Base-by-base conservation (phyloP, 2,888 invertebrate species). In the Parelbella ahira region DNA sequence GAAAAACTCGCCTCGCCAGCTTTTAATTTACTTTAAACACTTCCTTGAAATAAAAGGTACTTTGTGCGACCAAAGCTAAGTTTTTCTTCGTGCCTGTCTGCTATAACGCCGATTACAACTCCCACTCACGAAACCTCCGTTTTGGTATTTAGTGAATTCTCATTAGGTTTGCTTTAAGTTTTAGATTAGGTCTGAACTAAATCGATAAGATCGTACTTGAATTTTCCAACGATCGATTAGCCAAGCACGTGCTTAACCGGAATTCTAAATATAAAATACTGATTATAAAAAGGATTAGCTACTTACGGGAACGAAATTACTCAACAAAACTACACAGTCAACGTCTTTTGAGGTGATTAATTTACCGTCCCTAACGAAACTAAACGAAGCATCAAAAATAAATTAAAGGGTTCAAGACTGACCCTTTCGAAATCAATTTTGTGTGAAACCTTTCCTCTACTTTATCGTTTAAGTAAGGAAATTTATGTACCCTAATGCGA, bases 401-500 rank as follows among this genome's bases (percentile, higher is more conserved):
- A 74, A 75, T 75, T 71, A 66, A 63, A 47, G 64, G 36, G 68
- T 68, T 70, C 65, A 69, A 68, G 62, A 63, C 63, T 60, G 60
- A 59, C 65, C 65, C 64, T 68, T 65, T 63, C 58, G 54, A 63
- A 72, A 73, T 69, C 67, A 73, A 74, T 73, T 67, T 63, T 54
- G 61, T 63, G 67, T 69, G 63, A 60, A 65, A 59, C 66, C 73
- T 70, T 70, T 70, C 64, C 63, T 63, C 63, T 63, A 68, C 68
- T 73, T 73, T 73, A 74, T 70, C 70, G 76, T 74, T 78, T 73
- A 76, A 72, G 70, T 74, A 68, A 70, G 75, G 66, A 73, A 79
- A 79, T 79, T 78, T 77, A 76, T 78, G 72, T 71, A 74, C 79
- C 77, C 77, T 77, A 78, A 76, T 80, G 71, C 71, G 70, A 65